phyloP scores from a whole-genome alignment of 2,888 invertebrate genomes.

The Trachelus stipa region DNA sequence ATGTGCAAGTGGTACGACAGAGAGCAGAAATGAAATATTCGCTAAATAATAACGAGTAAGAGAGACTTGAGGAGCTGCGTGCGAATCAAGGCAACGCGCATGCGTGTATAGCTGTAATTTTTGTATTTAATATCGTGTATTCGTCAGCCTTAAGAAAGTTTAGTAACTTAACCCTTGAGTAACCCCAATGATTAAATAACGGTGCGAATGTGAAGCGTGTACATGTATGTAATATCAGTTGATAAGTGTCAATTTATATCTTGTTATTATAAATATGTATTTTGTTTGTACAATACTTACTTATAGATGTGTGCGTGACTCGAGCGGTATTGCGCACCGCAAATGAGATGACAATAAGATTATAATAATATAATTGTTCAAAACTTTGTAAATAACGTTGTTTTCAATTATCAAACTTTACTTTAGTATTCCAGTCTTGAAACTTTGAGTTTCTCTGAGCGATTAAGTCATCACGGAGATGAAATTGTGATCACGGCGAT shows the following conservation, averaged over 20 bases:
- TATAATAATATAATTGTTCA: slow-evolving; percentile 1
- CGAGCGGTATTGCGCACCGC: neutral
- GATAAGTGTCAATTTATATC: slow-evolving; percentile 53
- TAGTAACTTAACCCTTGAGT: neutral
- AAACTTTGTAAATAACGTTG: neutral
- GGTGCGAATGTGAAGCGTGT: slow-evolving; percentile 54
- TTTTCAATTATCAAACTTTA: too few species aligned
- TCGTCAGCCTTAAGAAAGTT: slow-evolving; percentile 11
- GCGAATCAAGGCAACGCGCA: too few species aligned
- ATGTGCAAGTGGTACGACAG: too few species aligned
- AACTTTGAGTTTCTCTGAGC: too few species aligned
- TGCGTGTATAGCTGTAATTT: slow-evolving; percentile 31
- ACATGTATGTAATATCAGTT: slow-evolving; percentile 54
- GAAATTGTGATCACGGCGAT: too few species aligned
- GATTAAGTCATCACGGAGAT: too few species aligned
- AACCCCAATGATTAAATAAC: slow-evolving; percentile 33
- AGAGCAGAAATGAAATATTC: too few species aligned
- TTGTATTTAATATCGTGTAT: slow-evolving; percentile 35
- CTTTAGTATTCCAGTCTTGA: too few species aligned
- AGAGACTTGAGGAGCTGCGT: too few species aligned
- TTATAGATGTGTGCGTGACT: slow-evolving; percentile 25
- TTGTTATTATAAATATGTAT: slow-evolving; percentile 61
- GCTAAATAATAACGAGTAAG: too few species aligned
- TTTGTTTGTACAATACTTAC: slow-evolving; percentile 58
- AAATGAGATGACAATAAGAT: neutral